Evolutionary conservation across 2,113 vertebrate species (phyloP).

Genomic region (Ptyas mucosa): DNA sequence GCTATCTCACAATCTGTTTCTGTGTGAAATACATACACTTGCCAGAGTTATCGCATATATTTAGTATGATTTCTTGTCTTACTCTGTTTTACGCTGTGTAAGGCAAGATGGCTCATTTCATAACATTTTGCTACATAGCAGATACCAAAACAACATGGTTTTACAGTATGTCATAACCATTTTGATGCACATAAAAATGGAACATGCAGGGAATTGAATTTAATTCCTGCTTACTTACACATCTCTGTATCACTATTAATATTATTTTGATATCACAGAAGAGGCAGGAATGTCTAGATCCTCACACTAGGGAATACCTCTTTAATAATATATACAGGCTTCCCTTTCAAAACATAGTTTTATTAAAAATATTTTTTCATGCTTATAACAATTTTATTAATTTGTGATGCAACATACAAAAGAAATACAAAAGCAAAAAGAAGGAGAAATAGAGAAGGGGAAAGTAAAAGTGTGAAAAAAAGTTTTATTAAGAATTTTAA

Average conservation of each 20-base stretch:
- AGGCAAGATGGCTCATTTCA: background rate
- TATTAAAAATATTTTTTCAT: background rate
- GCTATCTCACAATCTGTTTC: background rate
- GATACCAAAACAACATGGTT: background rate
- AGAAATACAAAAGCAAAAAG: too few species aligned
- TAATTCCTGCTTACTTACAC: background rate
- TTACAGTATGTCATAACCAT: background rate
- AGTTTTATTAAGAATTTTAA: background rate
- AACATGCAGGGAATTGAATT: background rate
- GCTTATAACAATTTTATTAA: too few species aligned
- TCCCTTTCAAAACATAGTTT: background rate
- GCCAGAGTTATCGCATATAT: background rate
- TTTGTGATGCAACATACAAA: too few species aligned
- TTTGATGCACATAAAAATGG: background rate
- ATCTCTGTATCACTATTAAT: background rate
- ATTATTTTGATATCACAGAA: background rate
- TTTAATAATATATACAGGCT: background rate
- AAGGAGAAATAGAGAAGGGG: too few species aligned
- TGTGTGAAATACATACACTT: background rate
- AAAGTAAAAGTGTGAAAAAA: too few species aligned
- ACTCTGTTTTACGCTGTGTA: background rate
- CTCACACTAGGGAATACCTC: background rate
- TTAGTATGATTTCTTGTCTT: background rate
- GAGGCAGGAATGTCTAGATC: background rate
- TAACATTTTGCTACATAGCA: background rate